Evolutionary conservation across 2,797 vertebrate genomes (phyloP).

Genomic region (Fundulus diaphanus): DNA sequence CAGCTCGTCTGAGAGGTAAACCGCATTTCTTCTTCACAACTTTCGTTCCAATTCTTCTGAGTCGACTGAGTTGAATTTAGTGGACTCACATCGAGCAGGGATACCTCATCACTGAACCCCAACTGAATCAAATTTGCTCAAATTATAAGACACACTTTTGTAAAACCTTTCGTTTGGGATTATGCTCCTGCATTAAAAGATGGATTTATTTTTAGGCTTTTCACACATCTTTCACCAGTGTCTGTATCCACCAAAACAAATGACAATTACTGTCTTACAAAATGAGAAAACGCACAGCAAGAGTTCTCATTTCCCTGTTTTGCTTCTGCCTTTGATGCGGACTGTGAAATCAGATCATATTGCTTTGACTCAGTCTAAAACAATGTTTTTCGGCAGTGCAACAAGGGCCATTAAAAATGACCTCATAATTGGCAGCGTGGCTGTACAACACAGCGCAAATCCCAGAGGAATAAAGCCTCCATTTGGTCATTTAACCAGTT

Average conservation of each 20-base stretch:
- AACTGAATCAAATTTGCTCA: not conserved
- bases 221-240: not conserved
- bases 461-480: conserved; percentile 33
- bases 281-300: conserved; percentile 15
- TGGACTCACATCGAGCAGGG: not conserved
- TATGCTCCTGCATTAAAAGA: too few relatives aligned
- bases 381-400: conserved; percentile 13
- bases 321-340: conserved; percentile 9
- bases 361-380: conserved; percentile 22
- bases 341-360: conserved; percentile 35
- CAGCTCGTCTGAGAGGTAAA: not conserved
- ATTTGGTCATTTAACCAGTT: conserved; percentile 37
- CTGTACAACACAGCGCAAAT: conserved; percentile 25
- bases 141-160: not conserved
- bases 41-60: not conserved
- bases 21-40: not conserved
- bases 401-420: conserved; percentile 38
- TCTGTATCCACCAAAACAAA: accelerated
- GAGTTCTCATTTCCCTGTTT: not conserved
- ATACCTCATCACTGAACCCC: not conserved
- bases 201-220: not conserved
- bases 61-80: not conserved
- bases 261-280: not conserved
- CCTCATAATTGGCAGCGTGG: conserved; percentile 59
- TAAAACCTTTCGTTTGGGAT: too few relatives aligned